Base-by-base conservation (phyloP, 1,140 invertebrate genomes). In the Sycophaga agraensis region DNA sequence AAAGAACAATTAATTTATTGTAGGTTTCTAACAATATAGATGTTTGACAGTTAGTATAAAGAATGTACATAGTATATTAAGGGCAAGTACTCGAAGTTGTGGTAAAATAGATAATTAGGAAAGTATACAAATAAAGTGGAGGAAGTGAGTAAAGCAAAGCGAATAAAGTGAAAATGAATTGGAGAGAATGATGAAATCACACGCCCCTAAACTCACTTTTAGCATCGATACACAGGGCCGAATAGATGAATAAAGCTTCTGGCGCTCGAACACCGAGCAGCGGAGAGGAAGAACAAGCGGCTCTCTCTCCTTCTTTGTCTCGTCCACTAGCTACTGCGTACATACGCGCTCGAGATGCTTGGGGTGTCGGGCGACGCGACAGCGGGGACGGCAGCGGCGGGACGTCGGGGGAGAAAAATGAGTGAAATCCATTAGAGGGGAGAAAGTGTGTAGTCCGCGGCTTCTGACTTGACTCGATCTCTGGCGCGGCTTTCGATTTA, bases 371-470 rank as follows among this genome's bases (percentile, higher is more conserved):
- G 49, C 39, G 35, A 14, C n/a, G 7, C 16, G 19, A 2, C 37
- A 37, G 35, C 45, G 24, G 16, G 22, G 19, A 19, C 39, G 26
- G 34, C 37, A 59, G 31, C 59, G 55, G 62, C 61, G 68, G 67
- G 68, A 64, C 58, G 65, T 67, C 55, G 68, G 67, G 72, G 71
- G 76, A 79, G 76, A 79, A 80, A 80, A 80, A 80, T 80, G 77
- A 79, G 78, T 76, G 74, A 80, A 80, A 80, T 80, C 77, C 78
- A 80, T 80, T 80, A 80, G 77, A 74, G 75, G 74, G 73, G 66
- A 66, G 70, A 73, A 69, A 59, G 43, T 17, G 21, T n/a, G n/a
- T n/a, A n/a, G 28, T 31, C 28, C 28, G 28, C 28, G 28, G 28
- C 28, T 11, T 31, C 28, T 31, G 28, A 31, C 37, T 40, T 37